Base-by-base conservation (phyloP, 2,113 vertebrate species). In the Noturus placidus region DNA sequence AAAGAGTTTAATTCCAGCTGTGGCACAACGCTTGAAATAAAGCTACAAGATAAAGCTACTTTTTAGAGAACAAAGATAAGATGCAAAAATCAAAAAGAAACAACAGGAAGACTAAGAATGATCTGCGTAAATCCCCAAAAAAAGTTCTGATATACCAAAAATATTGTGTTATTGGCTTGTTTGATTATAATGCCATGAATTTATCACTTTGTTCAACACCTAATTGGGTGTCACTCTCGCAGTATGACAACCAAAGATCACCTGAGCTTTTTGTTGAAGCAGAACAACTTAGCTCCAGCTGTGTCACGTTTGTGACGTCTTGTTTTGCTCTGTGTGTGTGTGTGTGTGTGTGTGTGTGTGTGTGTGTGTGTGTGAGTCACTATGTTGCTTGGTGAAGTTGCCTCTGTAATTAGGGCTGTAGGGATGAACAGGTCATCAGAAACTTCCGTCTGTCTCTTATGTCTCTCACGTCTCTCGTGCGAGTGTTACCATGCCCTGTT, bases 351-450 rank as follows among this genome's bases (percentile, higher is more conserved):
- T 81, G 67, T 77, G 89, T 72, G 72, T 57, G 42, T 77, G 69
- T 78, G 86, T 74, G 52, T 56, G 54, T 57, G 46, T 63, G 61
- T 80, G 61, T 63, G 88, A 89, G 88, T 89, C 88, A 89, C 84
- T 67, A 3, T 22, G 54, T 79, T 82, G 56, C 84, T 74, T 79
- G 84, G 50, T 86, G 84, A 86, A 56, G 84, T 74, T 63, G 76
- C 84, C 82, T 89, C 81, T 57, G 93, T 93, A 94, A 94, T 94
- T 93, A 93, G 89, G 89, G 86, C 84, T 85, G 88, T 79, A 63
- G 84, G 67, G 81, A 87, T 85, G 6, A 77, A 87, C 78, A 59
- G 87, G 79, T 42, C 65, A 19, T 85, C 77, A 15, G 42, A 81
- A 84, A 52, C 59, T 80, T 83, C 61, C 10, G 22, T 84, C 38